Evolutionary conservation across 2,888 invertebrate genomes (phyloP).

Genomic region (Therioaphis trifolii): DNA sequence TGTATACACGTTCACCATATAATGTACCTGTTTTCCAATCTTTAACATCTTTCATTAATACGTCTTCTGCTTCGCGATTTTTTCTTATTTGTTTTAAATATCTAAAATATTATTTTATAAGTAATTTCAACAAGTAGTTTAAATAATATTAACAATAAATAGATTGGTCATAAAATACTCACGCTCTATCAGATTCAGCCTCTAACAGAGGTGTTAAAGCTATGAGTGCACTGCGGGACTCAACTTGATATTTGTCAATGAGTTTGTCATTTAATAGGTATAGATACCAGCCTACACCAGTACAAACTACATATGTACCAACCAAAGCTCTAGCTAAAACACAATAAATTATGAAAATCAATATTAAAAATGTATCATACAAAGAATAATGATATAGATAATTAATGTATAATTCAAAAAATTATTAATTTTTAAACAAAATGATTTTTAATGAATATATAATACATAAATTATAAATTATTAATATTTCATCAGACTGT

Average conservation of each 20-base stretch:
- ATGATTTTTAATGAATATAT: background rate
- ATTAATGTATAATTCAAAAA: too few relatives aligned
- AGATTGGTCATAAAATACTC: too few relatives aligned
- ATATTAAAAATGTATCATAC: background rate
- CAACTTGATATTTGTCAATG: slow-evolving; percentile 71
- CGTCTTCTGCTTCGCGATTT: slow-evolving; percentile 85
- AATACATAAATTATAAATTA: background rate
- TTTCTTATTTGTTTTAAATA: slow-evolving; percentile 80
- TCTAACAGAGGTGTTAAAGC: slow-evolving; percentile 81
- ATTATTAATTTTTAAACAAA: background rate
- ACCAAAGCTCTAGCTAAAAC: slow-evolving; percentile 45
- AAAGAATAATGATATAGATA: too few relatives aligned
- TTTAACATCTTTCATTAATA: slow-evolving; percentile 89
- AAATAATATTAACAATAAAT: background rate
- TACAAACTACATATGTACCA: slow-evolving; percentile 20
- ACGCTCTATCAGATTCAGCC: slow-evolving; percentile 88
- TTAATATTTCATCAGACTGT: too few relatives aligned
- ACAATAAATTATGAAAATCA: background rate
- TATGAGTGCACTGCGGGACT: slow-evolving; percentile 81
- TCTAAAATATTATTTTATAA: slow-evolving; percentile 68
- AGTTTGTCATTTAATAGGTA: slow-evolving; percentile 46
- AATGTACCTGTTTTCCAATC: slow-evolving; percentile 93
- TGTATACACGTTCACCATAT: slow-evolving; percentile 85
- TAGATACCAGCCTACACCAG: slow-evolving; percentile 48
- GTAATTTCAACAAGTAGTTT: background rate